Evolutionary conservation across 92 coral and sea anemone species (phyloP), one percentile per base, ranked within the genome.

Genomic region (Metridium senile): DNA sequence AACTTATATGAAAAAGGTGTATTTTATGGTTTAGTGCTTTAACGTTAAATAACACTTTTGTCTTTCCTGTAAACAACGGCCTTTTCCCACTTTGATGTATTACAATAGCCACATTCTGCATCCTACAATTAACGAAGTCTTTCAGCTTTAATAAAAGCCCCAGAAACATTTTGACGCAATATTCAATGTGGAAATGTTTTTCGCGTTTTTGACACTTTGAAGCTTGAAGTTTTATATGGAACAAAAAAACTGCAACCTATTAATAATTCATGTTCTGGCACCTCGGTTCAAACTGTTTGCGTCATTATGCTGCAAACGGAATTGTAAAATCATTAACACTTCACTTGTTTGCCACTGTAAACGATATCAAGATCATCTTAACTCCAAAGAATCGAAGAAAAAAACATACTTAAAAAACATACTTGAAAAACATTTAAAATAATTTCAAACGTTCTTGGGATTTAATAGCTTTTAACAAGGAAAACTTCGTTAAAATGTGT

Each of bases 271-370:
- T 72, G 46, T 1, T 2, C 0, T 35, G 47, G 26, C 76, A 71
- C 76, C 61, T 25, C 33, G 1, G 29, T 32, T 31, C 28, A 26
- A 59, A 18, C 66, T 10, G 33, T 23, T 18, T 22, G n/a, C 27
- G 35, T 58, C 68, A 26, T 46, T 58, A 56, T 53, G 26, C 54
- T 27, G 7, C 11, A 71, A 54, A 58, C 30, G 45, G 52, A 56
- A 29, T 32, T 52, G 62, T 26, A 70, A 58, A n/a, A 35, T 73
- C 78, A 73, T 73, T 73, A 73, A 73, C 78, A 58, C 78, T 57
- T 73, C 27, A 57, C 78, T 57, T 73, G 63, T 54, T 57, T 58
- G 2, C 29, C 49, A 31, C 57, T 56, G 67, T 30, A 23, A 31
- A 58, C 19, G 68, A 58, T 73, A 57, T 58, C 53, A 73, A 73